phyloP scores from a whole-genome alignment of 2,888 invertebrate species.

The Unio pictorum region DNA sequence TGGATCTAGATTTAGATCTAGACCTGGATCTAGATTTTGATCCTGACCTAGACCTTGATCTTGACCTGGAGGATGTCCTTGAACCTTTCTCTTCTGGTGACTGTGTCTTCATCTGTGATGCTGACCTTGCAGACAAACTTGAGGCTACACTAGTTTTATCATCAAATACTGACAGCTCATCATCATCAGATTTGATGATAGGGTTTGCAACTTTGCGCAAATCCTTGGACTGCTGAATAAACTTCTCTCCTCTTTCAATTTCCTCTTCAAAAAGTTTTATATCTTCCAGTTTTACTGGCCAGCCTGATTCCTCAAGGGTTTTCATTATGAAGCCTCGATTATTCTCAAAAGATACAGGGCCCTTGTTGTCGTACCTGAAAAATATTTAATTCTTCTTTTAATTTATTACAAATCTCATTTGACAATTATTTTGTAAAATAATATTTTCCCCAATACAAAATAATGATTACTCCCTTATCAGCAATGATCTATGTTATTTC shows the following conservation, averaged over 20 bases:
- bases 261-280: slow-evolving; percentile 63
- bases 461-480: too few species aligned
- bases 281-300: slow-evolving; percentile 62
- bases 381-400: too few species aligned
- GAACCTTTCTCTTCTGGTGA: slow-evolving; percentile 13
- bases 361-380: slow-evolving; percentile 21
- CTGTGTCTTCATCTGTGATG: slow-evolving; percentile 25
- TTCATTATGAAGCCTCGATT: slow-evolving; percentile 53
- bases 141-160: slow-evolving; percentile 47
- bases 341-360: slow-evolving; percentile 56
- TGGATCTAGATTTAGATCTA: slow-evolving; percentile 20
- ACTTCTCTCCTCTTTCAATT: slow-evolving; percentile 59
- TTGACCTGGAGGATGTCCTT: slow-evolving; percentile 25
- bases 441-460: too few species aligned
- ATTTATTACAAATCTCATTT: too few species aligned
- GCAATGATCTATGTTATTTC: too few species aligned
- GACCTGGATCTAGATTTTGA: slow-evolving; percentile 22
- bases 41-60: slow-evolving; percentile 17
- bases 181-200: slow-evolving; percentile 24
- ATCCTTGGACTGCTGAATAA: slow-evolving; percentile 61
- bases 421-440: too few species aligned
- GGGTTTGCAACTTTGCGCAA: slow-evolving; percentile 45
- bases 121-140: slow-evolving; percentile 38
- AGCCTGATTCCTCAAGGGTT: slow-evolving; percentile 56
- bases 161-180: slow-evolving; percentile 46